Percentiles rank a stretch among this genome's conserved stretches.
Evolutionary conservation across 2,888 invertebrate species (phyloP).

Genomic region (Acrobasis suavella): DNA sequence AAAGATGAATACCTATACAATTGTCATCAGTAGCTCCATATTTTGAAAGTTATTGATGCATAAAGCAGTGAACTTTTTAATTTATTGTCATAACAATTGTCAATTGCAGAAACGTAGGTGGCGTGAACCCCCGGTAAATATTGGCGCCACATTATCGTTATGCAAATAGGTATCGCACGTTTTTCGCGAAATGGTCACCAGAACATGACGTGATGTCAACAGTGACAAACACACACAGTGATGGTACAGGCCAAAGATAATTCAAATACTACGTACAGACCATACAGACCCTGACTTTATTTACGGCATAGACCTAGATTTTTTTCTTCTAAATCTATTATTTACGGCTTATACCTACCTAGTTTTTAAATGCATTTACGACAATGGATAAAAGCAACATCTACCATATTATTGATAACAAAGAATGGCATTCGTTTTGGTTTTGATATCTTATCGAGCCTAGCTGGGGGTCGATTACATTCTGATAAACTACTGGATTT

Average conservation of each 20-base stretch:
- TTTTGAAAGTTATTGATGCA: not conserved
- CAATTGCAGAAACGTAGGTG: not conserved
- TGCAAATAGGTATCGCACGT: slow-evolving; percentile 13
- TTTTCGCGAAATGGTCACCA: slow-evolving; percentile 8
- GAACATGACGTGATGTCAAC: not conserved
- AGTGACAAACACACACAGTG: too few species aligned
- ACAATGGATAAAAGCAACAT: not conserved
- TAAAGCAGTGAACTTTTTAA: too few species aligned
- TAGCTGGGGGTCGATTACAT: not conserved
- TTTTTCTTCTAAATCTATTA: not conserved
- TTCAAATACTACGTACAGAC: too few species aligned
- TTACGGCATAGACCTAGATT: too few species aligned
- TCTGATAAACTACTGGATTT: not conserved
- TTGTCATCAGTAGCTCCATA: too few species aligned
- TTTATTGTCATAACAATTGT: not conserved
- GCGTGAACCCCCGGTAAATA: slow-evolving; percentile 5
- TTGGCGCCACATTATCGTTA: slow-evolving; percentile 5
- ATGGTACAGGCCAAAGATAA: too few species aligned
- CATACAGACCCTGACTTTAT: not conserved
- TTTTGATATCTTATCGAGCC: not conserved
- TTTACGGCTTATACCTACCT: too few species aligned
- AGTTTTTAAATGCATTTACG: too few species aligned
- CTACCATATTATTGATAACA: not conserved
- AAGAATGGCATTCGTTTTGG: not conserved
- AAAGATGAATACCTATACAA: too few species aligned